Percentiles rank a stretch among this genome's conserved stretches.
phyloP scores from a whole-genome alignment of 2,888 invertebrate genomes.

The Heliconius erato region DNA sequence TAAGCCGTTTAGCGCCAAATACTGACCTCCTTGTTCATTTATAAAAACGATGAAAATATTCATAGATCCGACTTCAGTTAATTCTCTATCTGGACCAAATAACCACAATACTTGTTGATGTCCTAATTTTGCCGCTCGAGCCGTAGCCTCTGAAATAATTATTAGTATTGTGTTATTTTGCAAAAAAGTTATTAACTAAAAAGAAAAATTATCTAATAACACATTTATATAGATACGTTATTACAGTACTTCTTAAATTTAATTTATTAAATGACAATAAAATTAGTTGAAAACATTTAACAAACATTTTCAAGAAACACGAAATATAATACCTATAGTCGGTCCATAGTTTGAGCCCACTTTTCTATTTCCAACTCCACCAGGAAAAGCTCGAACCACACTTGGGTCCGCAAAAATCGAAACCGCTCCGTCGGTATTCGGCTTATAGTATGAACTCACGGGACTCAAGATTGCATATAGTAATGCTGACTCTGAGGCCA shows the following conservation, averaged over 20 bases:
- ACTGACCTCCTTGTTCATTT: slow-evolving; percentile 95
- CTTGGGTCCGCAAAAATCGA: slow-evolving; percentile 96
- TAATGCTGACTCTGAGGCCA: slow-evolving; percentile 93
- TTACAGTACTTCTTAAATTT: background rate
- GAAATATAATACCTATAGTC: slow-evolving; percentile 86
- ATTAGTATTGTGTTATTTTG: background rate
- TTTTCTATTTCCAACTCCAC: slow-evolving; percentile 97
- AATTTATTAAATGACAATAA: background rate
- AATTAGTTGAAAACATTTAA: background rate
- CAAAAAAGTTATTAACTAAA: background rate
- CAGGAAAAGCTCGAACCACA: slow-evolving; percentile 95
- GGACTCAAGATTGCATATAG: slow-evolving; percentile 97
- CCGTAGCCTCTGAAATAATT: slow-evolving; percentile 87
- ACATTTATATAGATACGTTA: background rate
- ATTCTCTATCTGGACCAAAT: slow-evolving; percentile 95
- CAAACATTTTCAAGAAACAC: background rate
- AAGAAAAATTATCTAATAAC: background rate
- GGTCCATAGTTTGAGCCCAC: slow-evolving; percentile 98
- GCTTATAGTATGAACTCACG: slow-evolving; percentile 96
- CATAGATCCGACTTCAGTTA: slow-evolving; percentile 99
- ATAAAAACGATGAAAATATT: slow-evolving; percentile 96
- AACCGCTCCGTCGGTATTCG: slow-evolving; percentile 88
- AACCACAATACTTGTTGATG: slow-evolving; percentile 99
- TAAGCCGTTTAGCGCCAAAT: background rate
- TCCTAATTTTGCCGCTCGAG: slow-evolving; percentile 90